A percentile compares a stretch with the other conserved stretches of the same genome.
Evolutionary conservation across 2,797 vertebrate species (phyloP).

Genomic region (Nyctibius grandis): DNA sequence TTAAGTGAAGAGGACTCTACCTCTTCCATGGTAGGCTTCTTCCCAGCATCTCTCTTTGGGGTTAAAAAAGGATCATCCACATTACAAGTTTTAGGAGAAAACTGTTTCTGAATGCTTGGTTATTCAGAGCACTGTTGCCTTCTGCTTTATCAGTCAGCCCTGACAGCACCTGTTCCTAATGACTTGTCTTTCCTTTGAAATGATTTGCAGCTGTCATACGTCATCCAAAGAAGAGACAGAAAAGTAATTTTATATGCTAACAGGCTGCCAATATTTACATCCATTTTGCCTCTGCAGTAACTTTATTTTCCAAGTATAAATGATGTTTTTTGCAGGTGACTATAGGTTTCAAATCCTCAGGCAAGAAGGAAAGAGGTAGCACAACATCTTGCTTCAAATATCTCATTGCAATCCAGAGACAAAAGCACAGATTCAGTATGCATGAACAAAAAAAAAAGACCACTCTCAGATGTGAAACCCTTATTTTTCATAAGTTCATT

Average conservation of each 20-base stretch:
- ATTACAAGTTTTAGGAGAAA: not conserved
- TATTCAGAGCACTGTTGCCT: not conserved
- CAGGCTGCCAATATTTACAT: constrained; percentile 18
- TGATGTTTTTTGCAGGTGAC: not conserved
- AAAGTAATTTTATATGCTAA: not conserved
- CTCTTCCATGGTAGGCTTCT: not conserved
- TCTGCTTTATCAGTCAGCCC: not conserved
- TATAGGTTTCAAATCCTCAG: constrained; percentile 21
- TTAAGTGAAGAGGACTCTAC: not conserved
- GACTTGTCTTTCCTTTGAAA: constrained; percentile 1
- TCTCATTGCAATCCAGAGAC: not conserved
- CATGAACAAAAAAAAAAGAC: not conserved
- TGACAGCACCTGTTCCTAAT: not conserved
- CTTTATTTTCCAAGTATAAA: not conserved
- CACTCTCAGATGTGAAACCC: not conserved
- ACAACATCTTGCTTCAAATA: not conserved
- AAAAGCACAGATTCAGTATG: not conserved
- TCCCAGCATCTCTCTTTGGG: not conserved
- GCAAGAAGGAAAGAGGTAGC: not conserved
- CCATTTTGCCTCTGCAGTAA: constrained; percentile 6
- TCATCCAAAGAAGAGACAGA: not conserved
- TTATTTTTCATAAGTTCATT: constrained; percentile 2
- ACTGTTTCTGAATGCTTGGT: not conserved
- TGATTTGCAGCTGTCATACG: not conserved
- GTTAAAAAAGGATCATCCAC: not conserved